Percentiles rank a stretch among this genome's conserved stretches.
These are phyloP conservation scores for Agrypnus murinus DNA, from an alignment of 2,888 invertebrate species.

Conservation along the genomic window DNA sequence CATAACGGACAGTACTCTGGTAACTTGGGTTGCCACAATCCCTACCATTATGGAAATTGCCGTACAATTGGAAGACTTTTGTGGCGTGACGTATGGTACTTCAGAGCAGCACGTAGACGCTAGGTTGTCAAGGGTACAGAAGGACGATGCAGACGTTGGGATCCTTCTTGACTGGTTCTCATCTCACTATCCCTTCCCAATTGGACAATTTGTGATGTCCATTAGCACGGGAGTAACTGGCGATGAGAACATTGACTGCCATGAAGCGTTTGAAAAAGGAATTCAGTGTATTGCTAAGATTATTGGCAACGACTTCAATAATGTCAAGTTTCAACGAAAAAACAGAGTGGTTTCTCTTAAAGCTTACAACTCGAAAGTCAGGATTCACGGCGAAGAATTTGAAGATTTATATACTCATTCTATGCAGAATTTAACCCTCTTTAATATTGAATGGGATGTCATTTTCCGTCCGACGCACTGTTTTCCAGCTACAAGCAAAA, in stretches of 20 bases:
- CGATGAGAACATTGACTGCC: too few relatives aligned
- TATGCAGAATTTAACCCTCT: too few relatives aligned
- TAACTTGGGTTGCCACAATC: constrained; percentile 3
- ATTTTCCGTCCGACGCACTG: too few relatives aligned
- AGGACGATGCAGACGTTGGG: constrained; percentile 9
- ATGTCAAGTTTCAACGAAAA: constrained; percentile 15
- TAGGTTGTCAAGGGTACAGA: too few relatives aligned
- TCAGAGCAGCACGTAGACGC: constrained; percentile 25
- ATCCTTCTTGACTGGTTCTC: constrained; percentile 1
- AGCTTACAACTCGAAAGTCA: background rate
- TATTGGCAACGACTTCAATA: constrained; percentile 5
- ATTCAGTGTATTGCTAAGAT: constrained; percentile 11
- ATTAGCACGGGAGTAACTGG: constrained; percentile 4
- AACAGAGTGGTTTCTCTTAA: background rate
- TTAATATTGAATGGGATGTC: too few relatives aligned
- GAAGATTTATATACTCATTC: too few relatives aligned
- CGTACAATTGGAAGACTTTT: constrained; percentile 15
- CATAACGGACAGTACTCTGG: constrained; percentile 17
- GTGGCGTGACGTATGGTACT: constrained; percentile 19
- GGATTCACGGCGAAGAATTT: constrained; percentile 12
- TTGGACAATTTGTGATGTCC: too few relatives aligned
- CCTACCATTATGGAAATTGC: constrained; percentile 24
- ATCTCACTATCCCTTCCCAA: constrained; percentile 8
- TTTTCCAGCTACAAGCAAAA: too few relatives aligned
- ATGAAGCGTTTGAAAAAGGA: constrained; percentile 13